phyloP scores from a whole-genome alignment of 53 echinoderm and acorn worm genomes.

The Arbacia lixula region DNA sequence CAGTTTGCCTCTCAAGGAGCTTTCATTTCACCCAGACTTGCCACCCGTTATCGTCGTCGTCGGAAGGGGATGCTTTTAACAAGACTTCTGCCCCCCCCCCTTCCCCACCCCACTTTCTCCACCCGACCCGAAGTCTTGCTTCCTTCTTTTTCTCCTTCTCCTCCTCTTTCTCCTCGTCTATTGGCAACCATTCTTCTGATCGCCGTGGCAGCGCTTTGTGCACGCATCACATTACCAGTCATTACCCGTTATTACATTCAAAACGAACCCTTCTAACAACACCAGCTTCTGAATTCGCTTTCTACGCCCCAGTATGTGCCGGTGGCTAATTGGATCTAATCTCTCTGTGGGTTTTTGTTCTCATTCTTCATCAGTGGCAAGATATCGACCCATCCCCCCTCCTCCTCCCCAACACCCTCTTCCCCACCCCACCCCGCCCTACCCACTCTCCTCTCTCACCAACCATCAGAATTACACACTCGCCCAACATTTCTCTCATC shows the following conservation, averaged over 20 bases:
- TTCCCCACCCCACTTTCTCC: background rate
- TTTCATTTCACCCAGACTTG: too few relatives aligned
- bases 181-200: background rate
- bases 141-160: too few relatives aligned
- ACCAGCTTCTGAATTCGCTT: slow-evolving; percentile 1
- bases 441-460: too few relatives aligned
- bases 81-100: too few relatives aligned
- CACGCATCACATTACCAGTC: slow-evolving; percentile 1
- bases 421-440: too few relatives aligned
- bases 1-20: too few relatives aligned
- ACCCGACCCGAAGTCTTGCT: too few relatives aligned
- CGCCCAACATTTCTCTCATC: too few relatives aligned
- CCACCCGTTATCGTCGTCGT: too few relatives aligned
- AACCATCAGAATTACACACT: too few relatives aligned
- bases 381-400: background rate
- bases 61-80: slow-evolving; percentile 1
- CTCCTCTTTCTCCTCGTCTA: background rate
- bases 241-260: background rate
- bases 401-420: too few relatives aligned
- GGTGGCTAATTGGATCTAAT: slow-evolving; percentile 30
- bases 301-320: background rate
- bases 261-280: slow-evolving; percentile 1
- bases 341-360: background rate
- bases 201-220: too few relatives aligned
- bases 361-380: background rate